Evolutionary conservation across 2,797 vertebrate genomes (phyloP).

Genomic region (Phalloptychus januarius): DNA sequence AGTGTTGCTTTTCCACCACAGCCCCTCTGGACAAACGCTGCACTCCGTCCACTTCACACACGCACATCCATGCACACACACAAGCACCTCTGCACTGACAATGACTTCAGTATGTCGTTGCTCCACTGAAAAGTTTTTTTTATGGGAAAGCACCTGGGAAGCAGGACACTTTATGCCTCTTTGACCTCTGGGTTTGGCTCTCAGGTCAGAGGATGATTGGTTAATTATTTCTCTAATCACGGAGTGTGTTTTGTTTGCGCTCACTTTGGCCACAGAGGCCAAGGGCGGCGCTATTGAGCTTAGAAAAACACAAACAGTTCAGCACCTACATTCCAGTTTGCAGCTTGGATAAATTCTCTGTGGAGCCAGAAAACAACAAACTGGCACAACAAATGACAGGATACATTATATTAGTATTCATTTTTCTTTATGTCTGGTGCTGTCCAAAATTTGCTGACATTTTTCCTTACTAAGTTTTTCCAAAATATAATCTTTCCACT

Average conservation of each 20-base stretch:
- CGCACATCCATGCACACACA: not conserved
- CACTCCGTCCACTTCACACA: conserved; percentile 12
- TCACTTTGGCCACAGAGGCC: conserved; percentile 35
- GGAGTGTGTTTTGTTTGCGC: conserved; percentile 59
- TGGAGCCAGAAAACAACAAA: conserved; percentile 19
- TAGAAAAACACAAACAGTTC: conserved; percentile 74
- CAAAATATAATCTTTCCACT: not conserved
- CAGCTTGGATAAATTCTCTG: conserved; percentile 29
- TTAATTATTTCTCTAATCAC: conserved; percentile 74
- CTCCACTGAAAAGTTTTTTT: conserved; percentile 24
- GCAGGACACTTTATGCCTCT: conserved; percentile 31
- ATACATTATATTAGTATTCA: not conserved
- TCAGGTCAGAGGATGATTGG: conserved; percentile 69
- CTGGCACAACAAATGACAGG: not conserved
- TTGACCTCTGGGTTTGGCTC: conserved; percentile 62
- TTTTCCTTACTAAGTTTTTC: not conserved
- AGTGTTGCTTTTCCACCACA: conserved; percentile 68
- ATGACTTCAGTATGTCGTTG: conserved; percentile 46
- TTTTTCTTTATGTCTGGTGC: not conserved
- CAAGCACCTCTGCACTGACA: conserved; percentile 48
- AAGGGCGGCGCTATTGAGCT: conserved; percentile 69
- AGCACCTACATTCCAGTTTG: conserved; percentile 72
- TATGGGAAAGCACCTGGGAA: conserved; percentile 72
- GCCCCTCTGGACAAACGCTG: conserved; percentile 51
- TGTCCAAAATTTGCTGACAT: not conserved